Evolutionary conservation across 2,888 invertebrate genomes (phyloP), one percentile per base, ranked within the genome.

Genomic region (Caenorhabditis virilis): DNA sequence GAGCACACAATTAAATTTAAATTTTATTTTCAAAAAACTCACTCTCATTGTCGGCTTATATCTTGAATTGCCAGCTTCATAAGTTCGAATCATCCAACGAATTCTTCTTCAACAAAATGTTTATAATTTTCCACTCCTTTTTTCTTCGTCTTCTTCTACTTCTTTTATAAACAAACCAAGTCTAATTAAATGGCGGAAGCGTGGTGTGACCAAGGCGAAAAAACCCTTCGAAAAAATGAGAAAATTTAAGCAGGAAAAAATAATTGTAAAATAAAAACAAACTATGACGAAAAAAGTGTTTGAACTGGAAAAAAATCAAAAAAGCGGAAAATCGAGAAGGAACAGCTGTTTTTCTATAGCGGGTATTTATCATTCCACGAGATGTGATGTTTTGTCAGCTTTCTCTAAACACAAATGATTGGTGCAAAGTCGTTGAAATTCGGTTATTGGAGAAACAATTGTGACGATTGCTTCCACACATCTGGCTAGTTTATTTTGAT

Each of bases 1-100:
- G n/a, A n/a, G n/a, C n/a, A n/a, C n/a, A n/a, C n/a, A n/a, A n/a
- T n/a, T n/a, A n/a, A n/a, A n/a, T n/a, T n/a, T n/a, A n/a, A n/a
- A n/a, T n/a, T n/a, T n/a, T n/a, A 20, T 38, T 38, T 38, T 38
- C 38, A n/a, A 27, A 16, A 36, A 18, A 55, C 69, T 59, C 36
- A 69, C 69, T 54, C 69, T 55, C 46, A 69, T 65, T 30, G 69
- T 69, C n/a, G 65, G 69, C 33, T 54, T 57, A 54, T 59, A 69
- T 36, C 51, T 58, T 30, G 59, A 54, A 51, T 62, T 65, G 33
- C 41, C 43, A 18, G 56, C 52, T 33, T 64, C 60, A 53, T 69
- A 57, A 15, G 51, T 20, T 20, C 64, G 63, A 55, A 62, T 59
- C 69, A 69, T 69, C n/a, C n/a, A n/a, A n/a, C n/a, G n/a, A n/a